Percentiles rank a stretch among this genome's conserved stretches.
Evolutionary conservation across 2,113 vertebrate genomes (phyloP).

Genomic region (Macrotus californicus): DNA sequence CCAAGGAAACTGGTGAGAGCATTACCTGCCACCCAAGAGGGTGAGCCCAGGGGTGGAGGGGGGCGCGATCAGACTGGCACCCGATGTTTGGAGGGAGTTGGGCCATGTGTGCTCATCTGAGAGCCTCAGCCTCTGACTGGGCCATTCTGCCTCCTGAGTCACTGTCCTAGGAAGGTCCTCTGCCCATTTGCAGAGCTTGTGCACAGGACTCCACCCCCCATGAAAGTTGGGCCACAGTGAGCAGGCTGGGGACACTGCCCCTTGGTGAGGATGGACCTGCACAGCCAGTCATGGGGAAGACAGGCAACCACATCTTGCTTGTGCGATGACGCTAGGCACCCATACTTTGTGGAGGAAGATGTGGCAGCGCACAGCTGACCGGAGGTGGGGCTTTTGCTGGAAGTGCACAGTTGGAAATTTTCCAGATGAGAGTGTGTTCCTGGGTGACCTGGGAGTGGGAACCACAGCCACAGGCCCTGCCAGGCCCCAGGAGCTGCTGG

Average conservation of each 20-base stretch:
- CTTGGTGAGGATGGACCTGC: background rate
- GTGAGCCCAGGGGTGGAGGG: background rate
- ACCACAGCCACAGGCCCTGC: background rate
- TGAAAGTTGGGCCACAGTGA: no score
- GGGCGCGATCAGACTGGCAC: background rate
- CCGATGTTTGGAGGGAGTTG: background rate
- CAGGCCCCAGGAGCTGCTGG: background rate
- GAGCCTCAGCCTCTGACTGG: background rate
- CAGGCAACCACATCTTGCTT: background rate
- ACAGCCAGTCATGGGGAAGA: background rate
- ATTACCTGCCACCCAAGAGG: background rate
- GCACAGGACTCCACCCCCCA: no score
- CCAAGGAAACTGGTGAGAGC: background rate
- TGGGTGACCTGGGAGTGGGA: background rate
- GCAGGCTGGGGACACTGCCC: background rate
- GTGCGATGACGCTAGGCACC: background rate
- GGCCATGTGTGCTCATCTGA: background rate
- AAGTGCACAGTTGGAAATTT: background rate
- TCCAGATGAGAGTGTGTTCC: background rate
- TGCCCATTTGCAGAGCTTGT: background rate
- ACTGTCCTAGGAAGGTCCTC: background rate
- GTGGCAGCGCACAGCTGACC: background rate
- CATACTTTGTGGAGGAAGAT: background rate
- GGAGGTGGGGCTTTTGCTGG: background rate
- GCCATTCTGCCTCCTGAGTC: no score